Percentiles rank a stretch among this genome's conserved stretches.
These are phyloP conservation scores for Myrmecophaga tridactyla DNA, from an alignment of 2,113 vertebrate genomes.

Conservation along the genomic window DNA sequence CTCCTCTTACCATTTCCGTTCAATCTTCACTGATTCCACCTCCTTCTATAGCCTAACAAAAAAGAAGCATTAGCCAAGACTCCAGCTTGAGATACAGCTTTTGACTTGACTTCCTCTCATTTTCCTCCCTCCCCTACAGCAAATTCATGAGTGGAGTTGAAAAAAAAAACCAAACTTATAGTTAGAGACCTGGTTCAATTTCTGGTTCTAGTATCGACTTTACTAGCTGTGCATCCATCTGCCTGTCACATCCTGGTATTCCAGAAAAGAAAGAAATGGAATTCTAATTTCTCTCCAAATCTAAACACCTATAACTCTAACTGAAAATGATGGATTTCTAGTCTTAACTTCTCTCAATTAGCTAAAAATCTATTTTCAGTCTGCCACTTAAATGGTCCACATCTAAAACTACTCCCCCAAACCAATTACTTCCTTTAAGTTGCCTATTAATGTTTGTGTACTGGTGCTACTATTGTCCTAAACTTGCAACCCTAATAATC, in stretches of 20 bases:
- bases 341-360: not conserved
- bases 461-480: not conserved
- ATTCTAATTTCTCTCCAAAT: not conserved
- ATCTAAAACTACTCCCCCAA: not conserved
- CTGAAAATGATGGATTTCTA: not conserved
- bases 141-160: not conserved
- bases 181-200: not conserved
- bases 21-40: not conserved
- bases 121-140: not conserved
- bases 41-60: not conserved
- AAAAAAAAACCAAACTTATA: not conserved
- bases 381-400: not conserved
- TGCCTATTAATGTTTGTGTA: not conserved
- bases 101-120: not conserved
- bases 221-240: not conserved
- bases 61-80: not conserved
- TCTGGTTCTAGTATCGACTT: not conserved
- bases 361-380: not conserved
- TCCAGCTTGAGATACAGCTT: not conserved
- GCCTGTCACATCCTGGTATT: not conserved
- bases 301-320: not conserved
- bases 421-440: not conserved
- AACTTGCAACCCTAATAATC: slow-evolving; percentile 18
- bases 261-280: not conserved
- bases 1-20: not conserved